These are phyloP conservation scores for Lagopus leucura DNA, from an alignment of 2,113 vertebrate species.

Conservation along the genomic window DNA sequence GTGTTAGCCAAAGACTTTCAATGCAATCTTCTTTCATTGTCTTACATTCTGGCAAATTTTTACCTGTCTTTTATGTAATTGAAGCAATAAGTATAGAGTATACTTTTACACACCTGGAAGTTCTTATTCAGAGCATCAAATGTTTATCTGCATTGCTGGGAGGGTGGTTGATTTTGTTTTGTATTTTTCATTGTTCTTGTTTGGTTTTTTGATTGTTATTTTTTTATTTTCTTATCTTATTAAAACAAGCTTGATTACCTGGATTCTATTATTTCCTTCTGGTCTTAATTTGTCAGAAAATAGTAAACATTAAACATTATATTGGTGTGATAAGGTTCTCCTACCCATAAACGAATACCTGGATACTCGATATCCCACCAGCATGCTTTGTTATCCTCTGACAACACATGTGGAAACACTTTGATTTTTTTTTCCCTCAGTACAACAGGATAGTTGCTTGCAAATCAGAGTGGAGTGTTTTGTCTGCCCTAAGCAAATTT, in stretches of 20 bases:
- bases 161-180: background rate
- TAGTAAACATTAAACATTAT: background rate
- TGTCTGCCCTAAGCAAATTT: no score
- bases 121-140: background rate
- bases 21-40: background rate
- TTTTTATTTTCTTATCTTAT: background rate
- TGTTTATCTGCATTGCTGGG: background rate
- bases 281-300: background rate
- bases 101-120: fast-evolving
- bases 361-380: background rate
- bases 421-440: background rate
- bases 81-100: background rate
- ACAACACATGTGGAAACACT: background rate
- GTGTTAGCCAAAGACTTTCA: background rate
- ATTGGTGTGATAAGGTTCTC: background rate
- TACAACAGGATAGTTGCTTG: background rate
- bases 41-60: background rate
- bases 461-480: background rate
- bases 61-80: background rate
- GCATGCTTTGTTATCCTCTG: background rate
- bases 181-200: background rate
- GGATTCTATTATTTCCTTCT: background rate
- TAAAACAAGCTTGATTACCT: background rate
- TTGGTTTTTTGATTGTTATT: background rate
- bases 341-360: background rate